A percentile compares a stretch with the other conserved stretches of the same genome.
Conservation (phyloP, 2,888 invertebrate species). For the Megastigmus dorsalis region DNA sequence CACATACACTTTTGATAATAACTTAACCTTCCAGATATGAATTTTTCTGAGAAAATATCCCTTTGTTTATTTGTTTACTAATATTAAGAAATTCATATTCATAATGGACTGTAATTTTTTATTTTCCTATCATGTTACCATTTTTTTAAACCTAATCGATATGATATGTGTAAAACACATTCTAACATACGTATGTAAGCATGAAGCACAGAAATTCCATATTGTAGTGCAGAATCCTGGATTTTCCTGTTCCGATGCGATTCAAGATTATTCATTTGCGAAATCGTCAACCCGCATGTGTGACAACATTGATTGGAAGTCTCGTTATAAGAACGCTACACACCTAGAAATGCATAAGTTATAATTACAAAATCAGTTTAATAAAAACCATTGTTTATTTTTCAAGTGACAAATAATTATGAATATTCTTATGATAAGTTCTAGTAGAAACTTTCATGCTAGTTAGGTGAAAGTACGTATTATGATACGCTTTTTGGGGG, state of each 20-base stretch:
- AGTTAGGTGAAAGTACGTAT: too few species aligned
- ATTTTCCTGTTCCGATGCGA: neutral
- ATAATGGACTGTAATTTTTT: neutral
- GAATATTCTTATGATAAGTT: too few species aligned
- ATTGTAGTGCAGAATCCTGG: neutral
- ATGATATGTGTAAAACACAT: conserved; percentile 24
- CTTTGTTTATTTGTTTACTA: too few species aligned
- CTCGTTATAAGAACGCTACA: neutral
- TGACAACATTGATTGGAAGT: neutral
- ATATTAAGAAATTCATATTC: neutral
- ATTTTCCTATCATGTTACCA: conserved; percentile 24
- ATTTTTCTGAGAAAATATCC: neutral
- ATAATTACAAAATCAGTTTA: too few species aligned
- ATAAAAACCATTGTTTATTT: too few species aligned
- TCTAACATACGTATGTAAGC: conserved; percentile 3
- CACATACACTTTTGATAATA: too few species aligned
- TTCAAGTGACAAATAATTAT: too few species aligned
- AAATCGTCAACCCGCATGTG: neutral
- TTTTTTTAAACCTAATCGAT: conserved; percentile 9
- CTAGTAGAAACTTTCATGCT: too few species aligned
- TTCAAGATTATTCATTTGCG: conserved; percentile 6
- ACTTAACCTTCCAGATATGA: neutral
- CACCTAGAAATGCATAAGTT: neutral
- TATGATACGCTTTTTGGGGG: too few species aligned
- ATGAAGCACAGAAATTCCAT: neutral